A percentile compares a stretch with the other conserved stretches of the same genome.
These are phyloP conservation scores for Drosophila paranaensis DNA, from an alignment of 2,888 invertebrate genomes.

Conservation along the genomic window DNA sequence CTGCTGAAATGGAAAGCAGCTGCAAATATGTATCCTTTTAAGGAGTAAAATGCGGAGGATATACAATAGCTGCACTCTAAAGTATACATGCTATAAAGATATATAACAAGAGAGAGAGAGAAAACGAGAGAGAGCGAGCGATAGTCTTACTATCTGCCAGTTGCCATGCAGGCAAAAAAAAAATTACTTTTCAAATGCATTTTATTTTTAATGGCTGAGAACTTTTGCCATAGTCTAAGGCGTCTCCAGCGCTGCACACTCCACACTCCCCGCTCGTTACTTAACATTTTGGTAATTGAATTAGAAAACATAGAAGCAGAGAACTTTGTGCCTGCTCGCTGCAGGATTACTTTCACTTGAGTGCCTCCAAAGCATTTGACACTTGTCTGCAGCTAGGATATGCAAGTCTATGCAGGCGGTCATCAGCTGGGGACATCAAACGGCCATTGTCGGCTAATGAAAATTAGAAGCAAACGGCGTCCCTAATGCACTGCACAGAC, in stretches of 20 bases:
- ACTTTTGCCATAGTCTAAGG: slow-evolving; percentile 29
- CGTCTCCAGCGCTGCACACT: slow-evolving; percentile 18
- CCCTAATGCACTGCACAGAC: slow-evolving; percentile 48
- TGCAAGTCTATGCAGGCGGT: slow-evolving; percentile 22
- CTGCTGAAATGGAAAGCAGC: slow-evolving; percentile 9
- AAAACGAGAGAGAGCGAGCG: neutral
- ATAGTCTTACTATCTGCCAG: neutral
- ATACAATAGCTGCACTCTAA: slow-evolving; percentile 7
- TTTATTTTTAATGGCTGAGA: slow-evolving; percentile 29
- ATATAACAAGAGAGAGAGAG: neutral
- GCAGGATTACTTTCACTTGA: slow-evolving; percentile 77
- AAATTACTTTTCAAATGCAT: slow-evolving; percentile 10
- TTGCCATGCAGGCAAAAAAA: neutral
- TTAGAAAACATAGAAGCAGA: slow-evolving; percentile 56
- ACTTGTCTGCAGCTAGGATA: slow-evolving; percentile 50
- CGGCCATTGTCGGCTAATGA: slow-evolving; percentile 67
- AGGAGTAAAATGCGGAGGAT: neutral
- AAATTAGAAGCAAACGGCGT: slow-evolving; percentile 64
- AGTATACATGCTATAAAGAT: neutral
- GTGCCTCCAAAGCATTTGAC: slow-evolving; percentile 60
- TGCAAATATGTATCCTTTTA: neutral
- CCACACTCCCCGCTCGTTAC: slow-evolving; percentile 7
- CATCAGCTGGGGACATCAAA: slow-evolving; percentile 58
- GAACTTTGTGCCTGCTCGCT: slow-evolving; percentile 28
- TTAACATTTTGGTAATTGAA: slow-evolving; percentile 64